phyloP scores from a whole-genome alignment of 2,888 invertebrate species.

The Mellilla xanthometata region DNA sequence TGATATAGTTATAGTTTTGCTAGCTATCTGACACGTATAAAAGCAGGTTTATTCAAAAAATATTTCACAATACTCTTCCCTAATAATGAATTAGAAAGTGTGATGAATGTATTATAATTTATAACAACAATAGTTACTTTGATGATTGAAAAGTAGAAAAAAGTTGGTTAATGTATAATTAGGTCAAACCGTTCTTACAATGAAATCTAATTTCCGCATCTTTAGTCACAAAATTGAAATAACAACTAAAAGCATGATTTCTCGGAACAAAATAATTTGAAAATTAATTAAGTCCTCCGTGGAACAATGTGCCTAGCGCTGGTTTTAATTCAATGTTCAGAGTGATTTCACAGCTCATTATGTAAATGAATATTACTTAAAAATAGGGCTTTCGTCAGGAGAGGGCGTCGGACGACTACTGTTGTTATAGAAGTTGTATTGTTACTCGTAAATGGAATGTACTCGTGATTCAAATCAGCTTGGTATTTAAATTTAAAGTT shows the following conservation, averaged over 20 bases:
- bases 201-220: conserved; percentile 12
- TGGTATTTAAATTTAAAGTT: no score
- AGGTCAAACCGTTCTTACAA: conserved; percentile 3
- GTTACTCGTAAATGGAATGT: no score
- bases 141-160: no score
- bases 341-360: conserved; percentile 49
- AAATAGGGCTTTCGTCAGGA: conserved; percentile 34
- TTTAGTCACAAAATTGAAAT: conserved; percentile 14
- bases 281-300: conserved; percentile 49
- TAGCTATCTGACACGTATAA: no score
- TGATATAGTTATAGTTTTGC: no score
- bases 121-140: no score
- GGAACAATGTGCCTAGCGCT: conserved; percentile 43
- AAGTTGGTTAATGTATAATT: no score
- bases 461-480: no score
- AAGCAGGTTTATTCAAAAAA: no score
- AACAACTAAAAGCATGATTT: conserved; percentile 5
- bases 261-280: conserved; percentile 40
- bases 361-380: conserved; percentile 50
- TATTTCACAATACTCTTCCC: no score
- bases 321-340: conserved; percentile 44
- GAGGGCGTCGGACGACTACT: conserved; percentile 11
- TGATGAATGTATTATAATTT: no score
- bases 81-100: no score
- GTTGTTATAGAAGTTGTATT: conserved; percentile 8